phyloP scores from a whole-genome alignment of 2,888 invertebrate genomes.

The Athalia rosae region DNA sequence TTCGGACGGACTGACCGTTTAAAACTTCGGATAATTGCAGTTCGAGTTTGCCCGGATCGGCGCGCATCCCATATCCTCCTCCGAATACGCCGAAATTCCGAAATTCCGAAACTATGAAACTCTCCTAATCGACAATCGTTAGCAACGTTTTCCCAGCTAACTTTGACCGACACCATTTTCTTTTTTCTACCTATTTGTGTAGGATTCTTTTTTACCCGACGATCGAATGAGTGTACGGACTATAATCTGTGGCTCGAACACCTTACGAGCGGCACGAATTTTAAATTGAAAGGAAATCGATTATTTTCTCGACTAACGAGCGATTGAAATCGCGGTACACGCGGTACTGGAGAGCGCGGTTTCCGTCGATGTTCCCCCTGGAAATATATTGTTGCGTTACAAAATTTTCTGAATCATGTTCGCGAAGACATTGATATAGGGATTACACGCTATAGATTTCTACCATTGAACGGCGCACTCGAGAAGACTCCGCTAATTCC shows the following conservation, averaged over 20 bases:
- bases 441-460: too few species aligned
- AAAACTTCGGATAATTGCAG: too few species aligned
- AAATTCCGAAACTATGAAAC: too few species aligned
- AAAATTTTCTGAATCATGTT: background rate
- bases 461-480: slow-evolving; percentile 1
- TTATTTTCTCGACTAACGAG: slow-evolving; percentile 29
- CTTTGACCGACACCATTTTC: too few species aligned
- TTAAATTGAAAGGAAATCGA: slow-evolving; percentile 40
- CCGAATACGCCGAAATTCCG: too few species aligned
- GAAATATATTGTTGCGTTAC: background rate
- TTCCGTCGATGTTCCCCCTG: background rate
- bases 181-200: background rate
- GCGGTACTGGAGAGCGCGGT: background rate
- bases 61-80: too few species aligned
- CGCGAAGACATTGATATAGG: background rate
- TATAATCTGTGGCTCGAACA: background rate
- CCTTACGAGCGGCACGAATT: slow-evolving; percentile 14
- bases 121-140: too few species aligned
- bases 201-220: background rate
- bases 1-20: too few species aligned
- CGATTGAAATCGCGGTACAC: background rate
- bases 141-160: too few species aligned
- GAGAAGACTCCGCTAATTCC: slow-evolving; percentile 30
- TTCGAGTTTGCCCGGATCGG: too few species aligned
- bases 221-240: background rate